phyloP scores from a whole-genome alignment of 2,797 vertebrate genomes.

The Labeo calbasu region DNA sequence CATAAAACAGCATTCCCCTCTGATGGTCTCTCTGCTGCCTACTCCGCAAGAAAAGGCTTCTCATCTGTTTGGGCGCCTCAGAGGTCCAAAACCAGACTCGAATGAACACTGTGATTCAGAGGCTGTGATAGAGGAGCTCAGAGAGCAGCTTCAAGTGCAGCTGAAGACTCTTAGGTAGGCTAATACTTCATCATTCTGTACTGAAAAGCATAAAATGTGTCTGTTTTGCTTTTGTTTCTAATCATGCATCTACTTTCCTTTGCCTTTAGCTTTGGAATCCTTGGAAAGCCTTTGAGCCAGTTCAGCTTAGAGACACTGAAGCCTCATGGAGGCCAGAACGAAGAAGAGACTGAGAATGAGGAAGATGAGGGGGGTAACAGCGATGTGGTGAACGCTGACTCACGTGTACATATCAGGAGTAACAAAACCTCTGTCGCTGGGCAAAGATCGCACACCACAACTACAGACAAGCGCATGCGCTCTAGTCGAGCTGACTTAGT shows the following conservation, averaged over 20 bases:
- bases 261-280: slow-evolving; percentile 76
- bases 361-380: slow-evolving; percentile 50
- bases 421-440: slow-evolving; percentile 50
- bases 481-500: slow-evolving; percentile 37
- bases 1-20: slow-evolving; percentile 76
- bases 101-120: background rate
- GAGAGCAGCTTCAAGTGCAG: slow-evolving; percentile 2
- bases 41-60: slow-evolving; percentile 73
- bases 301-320: slow-evolving; percentile 73
- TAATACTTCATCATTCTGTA: background rate
- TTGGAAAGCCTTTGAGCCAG: slow-evolving; percentile 72
- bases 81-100: slow-evolving; percentile 43
- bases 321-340: slow-evolving; percentile 55
- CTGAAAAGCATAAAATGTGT: background rate
- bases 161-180: background rate
- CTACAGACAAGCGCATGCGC: slow-evolving; percentile 29
- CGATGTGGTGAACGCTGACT: slow-evolving; percentile 34
- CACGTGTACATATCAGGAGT: background rate
- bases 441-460: slow-evolving; percentile 32
- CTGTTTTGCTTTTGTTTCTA: background rate
- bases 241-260: slow-evolving; percentile 1
- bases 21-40: slow-evolving; percentile 80
- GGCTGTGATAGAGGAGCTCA: background rate
- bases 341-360: slow-evolving; percentile 46
- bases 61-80: slow-evolving; percentile 69